Percentiles rank a stretch among this genome's conserved stretches.
Evolutionary conservation across 2,113 vertebrate species (phyloP).

Genomic region (Muntiacus reevesi): DNA sequence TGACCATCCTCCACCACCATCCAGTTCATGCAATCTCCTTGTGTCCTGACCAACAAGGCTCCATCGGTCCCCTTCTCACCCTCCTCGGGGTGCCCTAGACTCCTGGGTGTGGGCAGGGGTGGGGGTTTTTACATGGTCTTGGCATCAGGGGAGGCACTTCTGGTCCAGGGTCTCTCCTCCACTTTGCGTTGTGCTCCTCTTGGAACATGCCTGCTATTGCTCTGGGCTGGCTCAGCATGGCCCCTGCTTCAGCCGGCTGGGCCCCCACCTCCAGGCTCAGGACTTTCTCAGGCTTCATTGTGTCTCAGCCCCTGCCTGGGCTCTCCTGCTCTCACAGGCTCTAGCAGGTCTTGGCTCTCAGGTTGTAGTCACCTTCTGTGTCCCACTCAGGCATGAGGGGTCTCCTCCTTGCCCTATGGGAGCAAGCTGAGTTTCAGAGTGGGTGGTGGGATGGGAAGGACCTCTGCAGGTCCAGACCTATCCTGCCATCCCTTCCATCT

Average conservation of each 20-base stretch:
- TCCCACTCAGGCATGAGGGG: not conserved
- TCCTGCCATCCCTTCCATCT: not conserved
- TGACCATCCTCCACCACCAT: too few relatives aligned
- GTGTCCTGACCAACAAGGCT: not conserved
- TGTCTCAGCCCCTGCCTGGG: too few relatives aligned
- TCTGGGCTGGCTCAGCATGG: not conserved
- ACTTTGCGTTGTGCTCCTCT: not conserved
- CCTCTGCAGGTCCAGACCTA: not conserved
- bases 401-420: not conserved
- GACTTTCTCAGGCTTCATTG: not conserved
- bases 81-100: not conserved
- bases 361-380: not conserved
- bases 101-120: not conserved
- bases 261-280: not conserved
- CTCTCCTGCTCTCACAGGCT: not conserved
- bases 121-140: not conserved
- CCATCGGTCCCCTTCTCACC: not conserved
- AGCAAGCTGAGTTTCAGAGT: not conserved
- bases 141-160: not conserved
- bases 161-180: not conserved
- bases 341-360: not conserved
- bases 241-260: not conserved
- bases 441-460: rapidly evolving
- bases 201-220: not conserved
- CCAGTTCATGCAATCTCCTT: not conserved